Conservation (phyloP, 2,888 invertebrate species). For the Seira musarum region DNA sequence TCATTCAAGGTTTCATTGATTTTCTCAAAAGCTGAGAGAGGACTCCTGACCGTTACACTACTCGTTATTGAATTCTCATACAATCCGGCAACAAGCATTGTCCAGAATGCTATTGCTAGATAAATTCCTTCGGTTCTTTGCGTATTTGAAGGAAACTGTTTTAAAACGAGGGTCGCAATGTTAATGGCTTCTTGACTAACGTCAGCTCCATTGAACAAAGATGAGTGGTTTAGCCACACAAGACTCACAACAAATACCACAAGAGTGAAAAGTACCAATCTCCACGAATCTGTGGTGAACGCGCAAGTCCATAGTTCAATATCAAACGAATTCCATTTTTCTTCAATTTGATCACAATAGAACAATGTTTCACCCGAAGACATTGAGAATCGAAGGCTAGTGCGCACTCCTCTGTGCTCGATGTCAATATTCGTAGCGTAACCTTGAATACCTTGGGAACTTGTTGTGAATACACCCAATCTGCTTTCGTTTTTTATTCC, state of each 20-base stretch:
- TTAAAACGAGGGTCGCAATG: background rate
- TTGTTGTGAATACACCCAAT: background rate
- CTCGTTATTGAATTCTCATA: background rate
- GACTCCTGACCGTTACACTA: background rate
- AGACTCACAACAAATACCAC: background rate
- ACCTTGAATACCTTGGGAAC: background rate
- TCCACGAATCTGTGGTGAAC: background rate
- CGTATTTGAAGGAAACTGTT: background rate
- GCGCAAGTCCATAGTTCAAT: background rate
- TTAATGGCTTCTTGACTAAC: background rate
- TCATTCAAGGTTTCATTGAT: background rate
- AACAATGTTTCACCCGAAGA: background rate
- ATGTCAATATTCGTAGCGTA: background rate
- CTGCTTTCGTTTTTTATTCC: background rate
- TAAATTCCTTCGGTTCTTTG: background rate
- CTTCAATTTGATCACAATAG: background rate
- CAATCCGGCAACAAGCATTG: background rate
- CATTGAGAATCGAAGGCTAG: background rate
- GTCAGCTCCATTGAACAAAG: background rate
- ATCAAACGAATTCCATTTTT: background rate
- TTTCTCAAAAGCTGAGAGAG: background rate
- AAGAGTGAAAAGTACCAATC: background rate
- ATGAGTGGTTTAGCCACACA: background rate
- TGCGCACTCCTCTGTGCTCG: background rate
- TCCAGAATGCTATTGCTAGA: background rate